phyloP scores from a whole-genome alignment of 2,888 invertebrate species.

The Apamea epomidion region DNA sequence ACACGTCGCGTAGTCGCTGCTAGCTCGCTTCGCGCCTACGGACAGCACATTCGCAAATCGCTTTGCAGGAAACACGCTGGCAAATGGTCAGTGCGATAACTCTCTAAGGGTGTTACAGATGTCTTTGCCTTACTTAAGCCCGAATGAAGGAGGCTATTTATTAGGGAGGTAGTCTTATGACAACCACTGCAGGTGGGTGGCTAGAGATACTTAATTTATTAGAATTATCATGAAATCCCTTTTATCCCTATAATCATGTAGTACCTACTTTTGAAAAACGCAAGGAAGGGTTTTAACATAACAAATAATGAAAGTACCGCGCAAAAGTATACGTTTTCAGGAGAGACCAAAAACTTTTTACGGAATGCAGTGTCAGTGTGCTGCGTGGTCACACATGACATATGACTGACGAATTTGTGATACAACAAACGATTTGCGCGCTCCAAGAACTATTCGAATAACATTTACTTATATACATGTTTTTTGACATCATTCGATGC shows the following conservation, averaged over 20 bases:
- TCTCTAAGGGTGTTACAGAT: background rate
- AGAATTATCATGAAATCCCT: background rate
- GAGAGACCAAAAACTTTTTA: too few species aligned
- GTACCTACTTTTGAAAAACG: background rate
- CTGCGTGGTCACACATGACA: too few species aligned
- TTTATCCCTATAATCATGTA: background rate
- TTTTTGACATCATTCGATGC: too few species aligned
- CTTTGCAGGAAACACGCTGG: background rate
- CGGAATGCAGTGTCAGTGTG: too few species aligned
- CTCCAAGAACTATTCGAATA: too few species aligned
- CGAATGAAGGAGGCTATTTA: background rate
- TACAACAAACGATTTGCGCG: too few species aligned
- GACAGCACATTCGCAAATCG: background rate
- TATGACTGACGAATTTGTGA: too few species aligned
- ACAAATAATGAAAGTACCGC: background rate
- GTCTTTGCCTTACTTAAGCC: background rate
- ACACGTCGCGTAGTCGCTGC: background rate
- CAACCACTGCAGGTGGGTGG: background rate
- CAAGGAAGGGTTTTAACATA: conserved; percentile 2
- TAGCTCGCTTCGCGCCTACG: background rate
- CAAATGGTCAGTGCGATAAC: too few species aligned
- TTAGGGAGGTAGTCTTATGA: background rate
- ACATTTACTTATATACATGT: too few species aligned
- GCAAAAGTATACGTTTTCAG: too few species aligned
- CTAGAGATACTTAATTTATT: background rate